These are phyloP conservation scores for Orchesella flavescens DNA, from an alignment of 2,888 invertebrate genomes.

Conservation along the genomic window DNA sequence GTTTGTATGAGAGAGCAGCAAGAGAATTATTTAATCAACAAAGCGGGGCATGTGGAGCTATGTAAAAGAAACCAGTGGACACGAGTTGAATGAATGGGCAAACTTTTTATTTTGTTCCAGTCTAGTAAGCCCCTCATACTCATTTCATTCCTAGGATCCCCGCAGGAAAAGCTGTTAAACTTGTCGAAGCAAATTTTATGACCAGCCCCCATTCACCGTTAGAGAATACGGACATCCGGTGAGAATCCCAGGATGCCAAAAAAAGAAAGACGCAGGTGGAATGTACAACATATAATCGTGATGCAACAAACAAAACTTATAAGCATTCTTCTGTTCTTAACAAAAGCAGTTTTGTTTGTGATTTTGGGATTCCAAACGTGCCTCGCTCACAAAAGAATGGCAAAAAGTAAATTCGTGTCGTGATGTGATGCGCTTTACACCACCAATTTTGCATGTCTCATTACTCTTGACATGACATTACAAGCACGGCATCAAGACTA, in stretches of 20 bases:
- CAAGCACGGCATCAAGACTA: too few relatives aligned
- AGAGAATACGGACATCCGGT: not conserved
- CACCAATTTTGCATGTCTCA: too few relatives aligned
- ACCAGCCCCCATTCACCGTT: not conserved
- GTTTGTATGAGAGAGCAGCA: not conserved
- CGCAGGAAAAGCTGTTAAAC: constrained; percentile 28
- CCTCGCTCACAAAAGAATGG: too few relatives aligned
- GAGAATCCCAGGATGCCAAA: not conserved
- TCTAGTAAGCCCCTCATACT: not conserved
- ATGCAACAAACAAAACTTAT: constrained; percentile 16
- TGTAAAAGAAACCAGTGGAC: constrained; percentile 39
- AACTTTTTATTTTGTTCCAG: not conserved
- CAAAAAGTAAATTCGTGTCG: too few relatives aligned
- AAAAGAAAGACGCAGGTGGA: constrained; percentile 21
- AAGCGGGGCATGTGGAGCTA: constrained; percentile 15
- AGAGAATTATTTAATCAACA: constrained; percentile 43
- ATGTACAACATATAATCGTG: constrained; percentile 10
- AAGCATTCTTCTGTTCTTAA: too few relatives aligned
- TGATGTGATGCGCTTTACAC: too few relatives aligned
- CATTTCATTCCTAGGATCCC: not conserved
- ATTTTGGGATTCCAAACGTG: too few relatives aligned
- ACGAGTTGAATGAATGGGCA: constrained; percentile 47
- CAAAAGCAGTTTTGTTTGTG: too few relatives aligned
- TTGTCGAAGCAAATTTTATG: constrained; percentile 48
- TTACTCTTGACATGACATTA: too few relatives aligned